phyloP scores from a whole-genome alignment of 2,113 vertebrate species.

The Dipodomys ordii region DNA sequence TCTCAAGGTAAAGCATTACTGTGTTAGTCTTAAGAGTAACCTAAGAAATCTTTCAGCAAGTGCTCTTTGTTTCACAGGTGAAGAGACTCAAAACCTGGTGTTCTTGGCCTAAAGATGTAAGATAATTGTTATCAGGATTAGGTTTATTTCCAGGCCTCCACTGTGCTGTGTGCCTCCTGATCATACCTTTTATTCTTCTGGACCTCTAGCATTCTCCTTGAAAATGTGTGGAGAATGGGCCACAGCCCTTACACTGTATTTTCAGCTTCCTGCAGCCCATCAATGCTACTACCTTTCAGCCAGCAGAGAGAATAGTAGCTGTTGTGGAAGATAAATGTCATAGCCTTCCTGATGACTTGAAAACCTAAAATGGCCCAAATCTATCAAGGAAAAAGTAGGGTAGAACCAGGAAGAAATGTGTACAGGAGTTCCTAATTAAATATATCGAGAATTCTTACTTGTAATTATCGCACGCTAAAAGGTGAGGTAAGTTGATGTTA shows the following conservation, averaged over 20 bases:
- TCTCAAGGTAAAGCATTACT: background rate
- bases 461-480: too few relatives aligned
- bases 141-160: background rate
- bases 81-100: background rate
- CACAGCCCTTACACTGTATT: background rate
- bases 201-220: background rate
- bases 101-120: background rate
- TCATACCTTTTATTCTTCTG: background rate
- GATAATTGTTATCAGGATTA: background rate
- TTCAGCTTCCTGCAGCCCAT: background rate
- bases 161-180: accelerated
- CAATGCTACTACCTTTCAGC: background rate
- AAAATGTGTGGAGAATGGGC: background rate
- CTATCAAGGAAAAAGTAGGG: background rate
- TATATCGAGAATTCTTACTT: background rate
- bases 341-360: background rate
- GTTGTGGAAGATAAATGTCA: background rate
- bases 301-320: background rate
- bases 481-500: too few relatives aligned
- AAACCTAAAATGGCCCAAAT: background rate
- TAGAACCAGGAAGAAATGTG: background rate
- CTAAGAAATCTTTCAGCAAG: background rate
- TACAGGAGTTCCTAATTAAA: background rate
- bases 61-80: background rate
- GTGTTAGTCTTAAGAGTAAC: background rate